These are phyloP conservation scores for Menura novaehollandiae DNA, from an alignment of 2,113 vertebrate genomes.

Conservation along the genomic window DNA sequence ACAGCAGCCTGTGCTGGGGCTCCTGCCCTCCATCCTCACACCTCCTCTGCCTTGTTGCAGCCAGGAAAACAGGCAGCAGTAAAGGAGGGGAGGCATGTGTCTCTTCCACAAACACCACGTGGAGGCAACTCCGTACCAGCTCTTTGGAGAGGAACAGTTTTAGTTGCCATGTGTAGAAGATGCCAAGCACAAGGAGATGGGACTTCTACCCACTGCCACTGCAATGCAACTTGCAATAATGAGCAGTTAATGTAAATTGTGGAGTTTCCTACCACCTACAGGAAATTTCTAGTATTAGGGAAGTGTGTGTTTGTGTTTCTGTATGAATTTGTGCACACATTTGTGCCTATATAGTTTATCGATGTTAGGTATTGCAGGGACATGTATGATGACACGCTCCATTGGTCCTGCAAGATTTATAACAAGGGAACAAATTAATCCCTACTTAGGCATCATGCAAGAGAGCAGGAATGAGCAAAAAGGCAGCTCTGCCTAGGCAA, in stretches of 20 bases:
- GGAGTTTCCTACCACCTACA: neutral
- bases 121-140: neutral
- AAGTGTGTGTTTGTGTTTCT: neutral
- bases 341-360: neutral
- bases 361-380: neutral
- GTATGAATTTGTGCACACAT: accelerated
- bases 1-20: neutral
- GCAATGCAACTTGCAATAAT: neutral
- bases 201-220: neutral
- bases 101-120: neutral
- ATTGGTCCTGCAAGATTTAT: neutral
- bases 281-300: neutral
- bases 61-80: neutral
- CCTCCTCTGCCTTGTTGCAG: neutral
- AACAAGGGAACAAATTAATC: neutral
- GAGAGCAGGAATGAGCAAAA: neutral
- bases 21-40: neutral
- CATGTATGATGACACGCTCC: neutral
- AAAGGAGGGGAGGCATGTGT: neutral
- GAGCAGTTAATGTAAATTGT: neutral
- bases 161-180: accelerated
- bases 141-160: neutral
- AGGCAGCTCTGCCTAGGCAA: neutral
- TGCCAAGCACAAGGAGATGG: neutral
- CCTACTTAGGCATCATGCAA: neutral